Conservation (phyloP, 2,888 invertebrate species). For the Torymus aiolomorphi region DNA sequence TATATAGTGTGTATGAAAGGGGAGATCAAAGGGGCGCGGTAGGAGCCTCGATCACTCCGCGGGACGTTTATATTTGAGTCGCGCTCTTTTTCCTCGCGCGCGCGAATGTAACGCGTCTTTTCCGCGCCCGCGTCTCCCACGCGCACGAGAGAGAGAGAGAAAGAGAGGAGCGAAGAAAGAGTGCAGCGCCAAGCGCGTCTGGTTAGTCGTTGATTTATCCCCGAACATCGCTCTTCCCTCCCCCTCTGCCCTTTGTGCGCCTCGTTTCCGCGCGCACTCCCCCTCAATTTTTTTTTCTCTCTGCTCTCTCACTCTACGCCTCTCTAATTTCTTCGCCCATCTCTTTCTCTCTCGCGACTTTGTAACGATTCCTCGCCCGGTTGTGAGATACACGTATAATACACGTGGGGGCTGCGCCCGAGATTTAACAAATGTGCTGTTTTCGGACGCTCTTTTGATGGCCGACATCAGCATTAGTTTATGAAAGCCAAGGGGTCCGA, state of each 20-base stretch:
- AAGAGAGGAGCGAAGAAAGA: conserved; percentile 60
- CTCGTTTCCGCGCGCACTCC: conserved; percentile 25
- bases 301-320: conserved; percentile 23
- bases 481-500: conserved; percentile 47
- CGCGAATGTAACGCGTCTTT: not conserved
- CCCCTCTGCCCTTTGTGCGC: conserved; percentile 48
- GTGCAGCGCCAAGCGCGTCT: conserved; percentile 63
- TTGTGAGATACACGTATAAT: conserved; percentile 32
- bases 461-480: conserved; percentile 65
- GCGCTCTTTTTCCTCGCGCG: conserved; percentile 10
- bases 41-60: conserved; percentile 52
- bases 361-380: conserved; percentile 67
- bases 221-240: conserved; percentile 71
- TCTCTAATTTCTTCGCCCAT: conserved; percentile 23
- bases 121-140: conserved; percentile 62
- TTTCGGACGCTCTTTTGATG: conserved; percentile 69
- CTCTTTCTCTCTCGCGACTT: conserved; percentile 51
- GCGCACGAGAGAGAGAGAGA: conserved; percentile 61
- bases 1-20: not conserved
- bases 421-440: conserved; percentile 72
- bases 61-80: conserved; percentile 54
- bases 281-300: conserved; percentile 37
- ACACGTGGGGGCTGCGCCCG: not conserved
- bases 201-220: conserved; percentile 75
- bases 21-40: conserved; percentile 58